phyloP scores from a whole-genome alignment of 2,888 invertebrate species.

The Athripsodes cinereus region DNA sequence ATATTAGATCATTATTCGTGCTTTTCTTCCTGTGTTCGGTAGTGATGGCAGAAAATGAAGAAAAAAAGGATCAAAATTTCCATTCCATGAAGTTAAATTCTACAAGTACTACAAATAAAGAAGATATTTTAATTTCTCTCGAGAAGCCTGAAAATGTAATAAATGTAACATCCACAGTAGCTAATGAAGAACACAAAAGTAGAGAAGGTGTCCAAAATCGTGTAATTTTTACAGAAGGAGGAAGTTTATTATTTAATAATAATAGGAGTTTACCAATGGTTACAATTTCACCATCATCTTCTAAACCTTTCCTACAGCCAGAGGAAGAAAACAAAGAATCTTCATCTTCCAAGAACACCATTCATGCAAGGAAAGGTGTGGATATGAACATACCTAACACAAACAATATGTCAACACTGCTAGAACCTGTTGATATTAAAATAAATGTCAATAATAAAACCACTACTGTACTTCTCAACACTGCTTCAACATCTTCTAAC shows the following conservation, averaged over 20 bases:
- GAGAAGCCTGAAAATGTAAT: neutral
- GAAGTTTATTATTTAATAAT: neutral
- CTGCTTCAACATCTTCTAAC: neutral
- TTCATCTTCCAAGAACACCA: slow-evolving; percentile 14
- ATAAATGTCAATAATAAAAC: neutral
- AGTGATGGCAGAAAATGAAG: too few species aligned
- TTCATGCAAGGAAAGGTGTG: slow-evolving; percentile 18
- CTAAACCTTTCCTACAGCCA: neutral
- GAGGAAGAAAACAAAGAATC: neutral
- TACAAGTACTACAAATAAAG: too few species aligned
- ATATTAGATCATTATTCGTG: too few species aligned
- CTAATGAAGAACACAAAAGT: neutral
- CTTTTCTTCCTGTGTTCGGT: too few species aligned
- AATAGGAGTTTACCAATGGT: neutral
- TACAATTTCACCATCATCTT: neutral
- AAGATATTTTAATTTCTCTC: too few species aligned
- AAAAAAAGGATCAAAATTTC: too few species aligned
- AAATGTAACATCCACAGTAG: neutral
- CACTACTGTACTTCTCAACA: neutral
- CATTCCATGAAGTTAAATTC: too few species aligned
- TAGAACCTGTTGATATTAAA: neutral
- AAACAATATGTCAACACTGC: neutral
- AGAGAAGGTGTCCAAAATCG: slow-evolving; percentile 11
- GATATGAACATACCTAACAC: neutral
- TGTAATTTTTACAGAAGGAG: slow-evolving; percentile 15